These are phyloP conservation scores for Enteromius trimaculatus DNA, from an alignment of 2,797 vertebrate species.

Conservation along the genomic window DNA sequence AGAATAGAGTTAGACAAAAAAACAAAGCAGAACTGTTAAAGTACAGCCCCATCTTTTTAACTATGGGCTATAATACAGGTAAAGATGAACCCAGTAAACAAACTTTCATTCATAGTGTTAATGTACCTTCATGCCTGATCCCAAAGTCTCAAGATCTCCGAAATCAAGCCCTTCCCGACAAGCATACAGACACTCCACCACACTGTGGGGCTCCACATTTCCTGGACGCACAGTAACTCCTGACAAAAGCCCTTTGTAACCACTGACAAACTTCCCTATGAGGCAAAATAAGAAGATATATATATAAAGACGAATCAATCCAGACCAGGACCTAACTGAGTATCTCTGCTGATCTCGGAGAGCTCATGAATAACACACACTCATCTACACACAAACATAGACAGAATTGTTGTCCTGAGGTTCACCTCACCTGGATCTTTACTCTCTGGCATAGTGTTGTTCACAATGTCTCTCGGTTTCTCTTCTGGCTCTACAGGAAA, in stretches of 20 bases:
- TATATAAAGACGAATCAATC: not conserved
- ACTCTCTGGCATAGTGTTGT: conserved; percentile 81
- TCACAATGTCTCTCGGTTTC: conserved; percentile 78
- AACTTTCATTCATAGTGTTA: not conserved
- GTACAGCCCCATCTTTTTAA: too few relatives aligned
- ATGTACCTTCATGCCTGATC: conserved; percentile 98
- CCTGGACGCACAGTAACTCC: conserved; percentile 95
- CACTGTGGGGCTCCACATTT: conserved; percentile 94
- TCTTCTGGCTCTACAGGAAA: conserved; percentile 75
- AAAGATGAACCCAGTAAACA: not conserved
- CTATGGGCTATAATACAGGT: not conserved
- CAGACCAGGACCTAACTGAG: not conserved
- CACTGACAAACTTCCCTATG: conserved; percentile 84
- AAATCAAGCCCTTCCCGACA: conserved; percentile 98
- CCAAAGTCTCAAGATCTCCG: conserved; percentile 96
- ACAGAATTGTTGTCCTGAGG: conserved; percentile 4
- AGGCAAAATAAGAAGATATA: conserved; percentile 28
- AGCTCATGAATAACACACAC: conserved; percentile 10
- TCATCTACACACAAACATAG: conserved; percentile 20
- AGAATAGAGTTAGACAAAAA: conserved; percentile 4
- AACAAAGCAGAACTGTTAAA: not conserved
- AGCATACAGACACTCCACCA: conserved; percentile 97
- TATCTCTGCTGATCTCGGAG: not conserved
- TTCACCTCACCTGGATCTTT: conserved; percentile 76
- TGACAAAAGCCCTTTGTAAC: conserved; percentile 95